These are phyloP conservation scores for Temnothorax ravouxi DNA, from an alignment of 2,888 invertebrate species.

Conservation along the genomic window DNA sequence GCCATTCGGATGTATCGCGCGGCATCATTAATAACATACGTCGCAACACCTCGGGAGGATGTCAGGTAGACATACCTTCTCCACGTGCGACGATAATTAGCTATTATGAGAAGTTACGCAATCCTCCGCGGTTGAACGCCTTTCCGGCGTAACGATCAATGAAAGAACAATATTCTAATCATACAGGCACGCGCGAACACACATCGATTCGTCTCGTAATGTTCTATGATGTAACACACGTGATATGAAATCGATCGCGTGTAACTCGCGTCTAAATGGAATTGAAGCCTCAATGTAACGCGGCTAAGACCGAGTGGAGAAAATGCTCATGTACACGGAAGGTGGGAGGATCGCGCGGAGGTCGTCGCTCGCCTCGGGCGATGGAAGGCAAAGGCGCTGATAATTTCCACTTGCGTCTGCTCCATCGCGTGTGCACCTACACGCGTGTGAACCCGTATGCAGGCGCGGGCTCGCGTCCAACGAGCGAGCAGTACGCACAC, in stretches of 20 bases:
- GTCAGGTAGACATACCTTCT: constrained; percentile 19
- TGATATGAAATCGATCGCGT: constrained; percentile 1
- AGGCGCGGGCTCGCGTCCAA: constrained; percentile 32
- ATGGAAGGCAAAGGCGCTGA: constrained; percentile 67
- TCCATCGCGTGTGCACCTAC: constrained; percentile 58
- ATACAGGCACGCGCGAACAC: constrained; percentile 2
- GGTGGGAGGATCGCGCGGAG: constrained; percentile 66
- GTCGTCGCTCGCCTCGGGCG: constrained; percentile 70
- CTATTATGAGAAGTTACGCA: constrained; percentile 46
- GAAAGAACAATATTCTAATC: constrained; percentile 46
- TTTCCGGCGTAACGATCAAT: constrained; percentile 21
- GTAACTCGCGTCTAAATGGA: constrained; percentile 18
- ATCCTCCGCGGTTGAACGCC: constrained; percentile 36
- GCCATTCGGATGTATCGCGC: constrained; percentile 23
- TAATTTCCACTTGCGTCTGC: constrained; percentile 69
- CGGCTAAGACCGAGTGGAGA: not conserved
- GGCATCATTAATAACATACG: constrained; percentile 45
- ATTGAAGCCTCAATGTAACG: not conserved
- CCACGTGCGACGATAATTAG: constrained; percentile 42
- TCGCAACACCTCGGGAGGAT: constrained; percentile 26
- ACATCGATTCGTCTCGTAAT: not conserved
- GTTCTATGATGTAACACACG: constrained; percentile 7
- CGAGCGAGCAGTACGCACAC: constrained; percentile 46
- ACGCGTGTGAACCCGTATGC: constrained; percentile 38
- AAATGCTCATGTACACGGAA: constrained; percentile 31